Conservation (phyloP, 1,140 invertebrate genomes). For the Aricia agestis region DNA sequence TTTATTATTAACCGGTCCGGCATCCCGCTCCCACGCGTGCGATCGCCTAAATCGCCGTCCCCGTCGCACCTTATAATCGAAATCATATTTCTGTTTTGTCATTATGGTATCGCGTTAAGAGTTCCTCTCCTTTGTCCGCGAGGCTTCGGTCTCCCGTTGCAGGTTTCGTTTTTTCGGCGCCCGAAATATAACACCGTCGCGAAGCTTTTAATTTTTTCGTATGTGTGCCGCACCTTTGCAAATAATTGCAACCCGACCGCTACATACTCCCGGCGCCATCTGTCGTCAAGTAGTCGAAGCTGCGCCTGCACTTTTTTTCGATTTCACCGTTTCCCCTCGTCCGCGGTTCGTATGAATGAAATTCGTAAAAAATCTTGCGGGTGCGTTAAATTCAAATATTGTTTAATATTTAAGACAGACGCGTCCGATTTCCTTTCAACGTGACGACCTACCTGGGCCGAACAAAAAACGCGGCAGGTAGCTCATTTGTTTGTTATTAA, state of each 20-base stretch:
- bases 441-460: slow-evolving; percentile 61
- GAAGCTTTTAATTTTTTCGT: slow-evolving; percentile 41
- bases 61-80: slow-evolving; percentile 68
- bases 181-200: slow-evolving; percentile 54
- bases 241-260: slow-evolving; percentile 24
- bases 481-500: slow-evolving; percentile 76
- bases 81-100: slow-evolving; percentile 76
- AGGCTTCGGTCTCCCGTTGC: slow-evolving; percentile 69
- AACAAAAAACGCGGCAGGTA: slow-evolving; percentile 74
- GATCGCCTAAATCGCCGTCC: slow-evolving; percentile 39
- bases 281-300: slow-evolving; percentile 55
- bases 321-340: slow-evolving; percentile 40
- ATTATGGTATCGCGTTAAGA: slow-evolving; percentile 73
- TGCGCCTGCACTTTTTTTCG: slow-evolving; percentile 32
- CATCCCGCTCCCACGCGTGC: slow-evolving; percentile 45
- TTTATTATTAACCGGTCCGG: slow-evolving; percentile 70
- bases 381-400: slow-evolving; percentile 67
- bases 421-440: slow-evolving; percentile 67
- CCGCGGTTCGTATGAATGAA: slow-evolving; percentile 55
- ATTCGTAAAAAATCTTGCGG: slow-evolving; percentile 60
- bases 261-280: slow-evolving; percentile 44
- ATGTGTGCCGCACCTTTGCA: slow-evolving; percentile 32
- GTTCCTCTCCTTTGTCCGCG: slow-evolving; percentile 71
- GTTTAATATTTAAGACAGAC: slow-evolving; percentile 69
- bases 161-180: slow-evolving; percentile 48